phyloP scores from a whole-genome alignment of 1,140 invertebrate genomes.

The Argopecten irradians region DNA sequence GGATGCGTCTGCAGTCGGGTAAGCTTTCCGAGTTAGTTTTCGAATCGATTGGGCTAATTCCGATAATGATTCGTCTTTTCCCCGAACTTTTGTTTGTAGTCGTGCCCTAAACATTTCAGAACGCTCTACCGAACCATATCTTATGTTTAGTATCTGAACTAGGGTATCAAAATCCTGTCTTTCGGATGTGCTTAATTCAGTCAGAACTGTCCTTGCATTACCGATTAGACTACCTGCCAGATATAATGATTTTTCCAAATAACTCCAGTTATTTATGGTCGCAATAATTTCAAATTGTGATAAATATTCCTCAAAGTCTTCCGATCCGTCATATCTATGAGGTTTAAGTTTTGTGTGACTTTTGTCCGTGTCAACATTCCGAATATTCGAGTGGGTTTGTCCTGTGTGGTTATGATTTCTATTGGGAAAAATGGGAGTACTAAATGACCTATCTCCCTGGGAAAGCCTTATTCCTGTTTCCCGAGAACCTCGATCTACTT shows the following conservation, averaged over 20 bases:
- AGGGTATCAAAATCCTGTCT: constrained; percentile 36
- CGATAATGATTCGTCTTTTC: constrained; percentile 24
- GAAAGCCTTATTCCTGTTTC: too few species aligned
- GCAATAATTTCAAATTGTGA: constrained; percentile 38
- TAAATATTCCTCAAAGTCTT: constrained; percentile 37
- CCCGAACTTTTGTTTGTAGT: constrained; percentile 28
- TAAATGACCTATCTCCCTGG: too few species aligned
- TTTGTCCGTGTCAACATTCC: too few species aligned
- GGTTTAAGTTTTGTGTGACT: too few species aligned
- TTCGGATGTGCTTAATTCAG: constrained; percentile 17
- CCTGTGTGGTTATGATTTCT: too few species aligned
- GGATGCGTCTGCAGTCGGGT: background rate
- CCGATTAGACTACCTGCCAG: constrained; percentile 31
- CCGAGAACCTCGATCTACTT: too few species aligned
- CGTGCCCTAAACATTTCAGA: constrained; percentile 34
- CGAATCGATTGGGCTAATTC: constrained; percentile 40
- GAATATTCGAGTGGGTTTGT: too few species aligned
- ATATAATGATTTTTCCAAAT: constrained; percentile 30
- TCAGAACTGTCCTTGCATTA: constrained; percentile 24
- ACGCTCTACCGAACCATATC: constrained; percentile 30
- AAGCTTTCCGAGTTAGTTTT: background rate
- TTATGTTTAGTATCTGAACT: background rate
- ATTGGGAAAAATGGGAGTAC: too few species aligned
- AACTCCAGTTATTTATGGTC: constrained; percentile 35
- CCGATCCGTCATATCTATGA: too few species aligned